Evolutionary conservation across 2,113 vertebrate species (phyloP).

Genomic region (Gallinago undulata): DNA sequence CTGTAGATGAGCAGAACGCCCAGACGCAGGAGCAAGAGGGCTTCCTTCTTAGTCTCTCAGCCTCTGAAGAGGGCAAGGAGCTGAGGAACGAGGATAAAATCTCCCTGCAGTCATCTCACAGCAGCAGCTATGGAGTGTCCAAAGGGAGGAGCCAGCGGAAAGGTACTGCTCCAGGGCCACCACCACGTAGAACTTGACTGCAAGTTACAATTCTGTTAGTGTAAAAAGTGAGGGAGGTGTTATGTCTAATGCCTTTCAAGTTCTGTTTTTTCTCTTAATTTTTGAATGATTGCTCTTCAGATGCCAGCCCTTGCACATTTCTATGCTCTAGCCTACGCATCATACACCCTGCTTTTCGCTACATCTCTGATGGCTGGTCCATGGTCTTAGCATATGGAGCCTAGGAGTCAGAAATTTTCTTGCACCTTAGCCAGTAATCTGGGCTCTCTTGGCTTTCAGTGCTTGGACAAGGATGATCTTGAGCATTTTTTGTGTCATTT

Average conservation of each 20-base stretch:
- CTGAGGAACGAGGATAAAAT: conserved; percentile 72
- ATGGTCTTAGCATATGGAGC: neutral
- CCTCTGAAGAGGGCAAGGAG: conserved; percentile 75
- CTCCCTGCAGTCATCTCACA: conserved; percentile 75
- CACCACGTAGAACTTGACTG: neutral
- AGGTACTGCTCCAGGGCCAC: conserved; percentile 72
- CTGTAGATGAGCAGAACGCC: conserved; percentile 95
- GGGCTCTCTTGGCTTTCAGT: neutral
- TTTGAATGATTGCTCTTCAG: neutral
- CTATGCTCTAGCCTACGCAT: neutral
- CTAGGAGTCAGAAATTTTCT: neutral
- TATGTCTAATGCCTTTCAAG: neutral
- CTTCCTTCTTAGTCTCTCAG: conserved; percentile 74
- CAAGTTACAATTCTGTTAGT: neutral
- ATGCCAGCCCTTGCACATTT: neutral
- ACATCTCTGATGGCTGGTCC: neutral
- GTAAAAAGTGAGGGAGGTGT: neutral
- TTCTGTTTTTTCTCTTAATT: neutral
- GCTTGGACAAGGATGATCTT: neutral
- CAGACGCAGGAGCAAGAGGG: conserved; percentile 87
- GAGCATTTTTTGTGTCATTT: neutral
- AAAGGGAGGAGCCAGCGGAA: conserved; percentile 76
- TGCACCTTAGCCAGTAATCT: neutral
- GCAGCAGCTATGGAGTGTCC: conserved; percentile 65
- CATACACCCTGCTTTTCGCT: neutral